These are phyloP conservation scores for Lathamus discolor DNA, from an alignment of 2,113 vertebrate species.

Conservation along the genomic window DNA sequence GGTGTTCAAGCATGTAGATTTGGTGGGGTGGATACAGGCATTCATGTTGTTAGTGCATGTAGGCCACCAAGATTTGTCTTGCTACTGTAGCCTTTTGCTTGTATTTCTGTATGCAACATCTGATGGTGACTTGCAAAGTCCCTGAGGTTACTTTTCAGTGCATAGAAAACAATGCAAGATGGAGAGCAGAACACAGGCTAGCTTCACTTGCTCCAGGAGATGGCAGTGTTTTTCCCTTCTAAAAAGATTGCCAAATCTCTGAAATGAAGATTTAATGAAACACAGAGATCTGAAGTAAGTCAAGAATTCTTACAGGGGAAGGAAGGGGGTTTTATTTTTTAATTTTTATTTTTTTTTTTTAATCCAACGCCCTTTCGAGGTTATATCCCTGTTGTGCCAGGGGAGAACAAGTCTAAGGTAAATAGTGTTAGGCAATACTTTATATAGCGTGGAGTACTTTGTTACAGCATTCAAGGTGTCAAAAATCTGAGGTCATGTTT, in stretches of 20 bases:
- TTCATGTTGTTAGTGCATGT: not conserved
- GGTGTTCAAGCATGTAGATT: not conserved
- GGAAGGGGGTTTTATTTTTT: not conserved
- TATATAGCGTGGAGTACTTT: not conserved
- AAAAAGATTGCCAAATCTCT: not conserved
- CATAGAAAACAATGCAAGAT: not conserved
- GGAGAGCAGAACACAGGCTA: not conserved
- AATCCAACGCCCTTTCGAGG: not conserved
- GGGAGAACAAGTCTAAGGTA: not conserved
- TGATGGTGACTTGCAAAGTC: not conserved
- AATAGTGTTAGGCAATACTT: not conserved
- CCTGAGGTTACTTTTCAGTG: not conserved
- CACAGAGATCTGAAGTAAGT: not conserved
- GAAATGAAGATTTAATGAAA: not conserved
- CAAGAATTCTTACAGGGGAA: not conserved
- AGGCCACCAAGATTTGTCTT: not conserved
- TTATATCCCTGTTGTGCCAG: not conserved
- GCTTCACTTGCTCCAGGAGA: not conserved
- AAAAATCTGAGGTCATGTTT: not conserved
- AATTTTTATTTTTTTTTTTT: not conserved
- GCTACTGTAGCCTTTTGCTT: not conserved
- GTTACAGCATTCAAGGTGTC: not conserved
- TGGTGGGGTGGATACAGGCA: not conserved
- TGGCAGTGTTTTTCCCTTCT: slow-evolving; percentile 15
- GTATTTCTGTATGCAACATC: not conserved